A percentile compares a stretch with the other conserved stretches of the same genome.
Evolutionary conservation across 2,113 vertebrate genomes (phyloP).

Genomic region (Pteronura brasiliensis): DNA sequence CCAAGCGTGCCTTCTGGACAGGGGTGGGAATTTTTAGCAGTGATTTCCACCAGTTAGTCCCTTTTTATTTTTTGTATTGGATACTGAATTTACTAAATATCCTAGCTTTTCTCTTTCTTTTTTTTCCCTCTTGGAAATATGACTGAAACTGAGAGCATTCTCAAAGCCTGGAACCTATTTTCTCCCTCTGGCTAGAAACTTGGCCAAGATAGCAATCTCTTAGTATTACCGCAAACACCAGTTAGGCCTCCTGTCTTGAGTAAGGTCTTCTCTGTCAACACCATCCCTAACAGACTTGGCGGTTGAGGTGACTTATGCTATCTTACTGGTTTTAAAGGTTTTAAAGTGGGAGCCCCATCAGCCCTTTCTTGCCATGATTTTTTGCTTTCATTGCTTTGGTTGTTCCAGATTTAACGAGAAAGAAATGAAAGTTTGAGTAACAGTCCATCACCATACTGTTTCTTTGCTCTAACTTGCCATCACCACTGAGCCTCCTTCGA

Average conservation of each 20-base stretch:
- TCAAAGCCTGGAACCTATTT: constrained; percentile 13
- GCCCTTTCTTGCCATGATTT: background rate
- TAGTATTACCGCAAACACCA: constrained; percentile 56
- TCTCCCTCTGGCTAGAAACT: constrained; percentile 36
- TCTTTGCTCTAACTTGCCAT: background rate
- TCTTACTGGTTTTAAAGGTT: constrained; percentile 10
- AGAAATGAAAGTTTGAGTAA: background rate
- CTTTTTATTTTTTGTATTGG: background rate
- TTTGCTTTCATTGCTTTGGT: background rate
- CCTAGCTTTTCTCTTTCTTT: background rate
- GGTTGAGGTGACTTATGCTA: background rate
- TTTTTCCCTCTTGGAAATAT: background rate
- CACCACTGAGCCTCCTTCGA: background rate
- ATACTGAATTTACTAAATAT: background rate
- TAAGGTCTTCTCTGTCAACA: constrained; percentile 52
- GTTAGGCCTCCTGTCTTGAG: constrained; percentile 61
- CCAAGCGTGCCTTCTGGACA: background rate
- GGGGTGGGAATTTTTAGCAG: background rate
- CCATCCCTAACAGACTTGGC: background rate
- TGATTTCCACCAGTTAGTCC: background rate
- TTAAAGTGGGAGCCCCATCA: background rate
- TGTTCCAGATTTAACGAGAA: background rate
- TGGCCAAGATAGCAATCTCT: constrained; percentile 54
- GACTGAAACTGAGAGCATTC: constrained; percentile 31
- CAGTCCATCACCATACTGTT: background rate